Percentiles rank a stretch among this genome's conserved stretches.
Conservation (phyloP, 30 jellyfish, hydroid and myxozoan species). For the Turritopsis rubra region DNA sequence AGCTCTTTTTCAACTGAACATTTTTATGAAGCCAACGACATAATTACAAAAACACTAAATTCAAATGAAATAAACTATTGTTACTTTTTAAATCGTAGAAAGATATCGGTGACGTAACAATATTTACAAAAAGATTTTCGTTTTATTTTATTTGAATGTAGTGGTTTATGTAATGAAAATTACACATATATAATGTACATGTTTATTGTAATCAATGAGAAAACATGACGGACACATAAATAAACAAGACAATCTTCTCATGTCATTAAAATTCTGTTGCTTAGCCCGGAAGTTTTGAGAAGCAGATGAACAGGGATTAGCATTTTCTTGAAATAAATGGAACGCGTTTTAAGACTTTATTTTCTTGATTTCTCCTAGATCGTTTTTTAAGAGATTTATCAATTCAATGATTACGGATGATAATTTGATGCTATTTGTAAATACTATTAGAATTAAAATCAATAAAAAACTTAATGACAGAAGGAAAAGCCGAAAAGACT, state of each 20-base stretch:
- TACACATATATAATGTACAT: neutral
- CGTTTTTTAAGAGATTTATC: neutral
- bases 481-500: neutral
- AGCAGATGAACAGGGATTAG: neutral
- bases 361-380: neutral
- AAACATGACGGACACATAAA: no score
- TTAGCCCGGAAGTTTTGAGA: neutral
- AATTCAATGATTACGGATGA: neutral
- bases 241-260: no score
- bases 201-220: neutral
- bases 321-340: neutral
- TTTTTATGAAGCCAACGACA: no score
- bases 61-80: no score
- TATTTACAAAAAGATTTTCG: no score
- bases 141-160: no score
- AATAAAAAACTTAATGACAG: neutral
- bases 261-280: neutral
- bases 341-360: neutral
- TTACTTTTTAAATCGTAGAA: no score
- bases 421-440: neutral
- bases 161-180: no score
- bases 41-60: no score
- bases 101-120: no score
- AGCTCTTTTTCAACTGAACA: no score
- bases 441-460: neutral